Percentiles rank a stretch among this genome's conserved stretches.
phyloP scores from a whole-genome alignment of 37 sponge, comb jelly and placozoan genomes.

The Aphrocallistes beatrix region DNA sequence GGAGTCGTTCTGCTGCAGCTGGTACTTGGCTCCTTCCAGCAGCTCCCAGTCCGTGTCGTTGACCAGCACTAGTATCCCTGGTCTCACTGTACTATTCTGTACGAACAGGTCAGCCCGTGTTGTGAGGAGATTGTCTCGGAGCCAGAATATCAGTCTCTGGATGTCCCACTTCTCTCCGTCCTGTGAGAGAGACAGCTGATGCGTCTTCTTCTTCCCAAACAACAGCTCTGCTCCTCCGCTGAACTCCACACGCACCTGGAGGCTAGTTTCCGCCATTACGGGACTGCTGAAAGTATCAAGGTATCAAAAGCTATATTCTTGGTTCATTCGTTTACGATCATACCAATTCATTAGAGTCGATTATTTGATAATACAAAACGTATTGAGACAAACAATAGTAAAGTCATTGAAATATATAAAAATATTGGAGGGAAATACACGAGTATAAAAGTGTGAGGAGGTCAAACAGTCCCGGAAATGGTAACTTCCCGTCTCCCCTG shows the following conservation, averaged over 20 bases:
- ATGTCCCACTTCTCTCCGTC: conserved; percentile 51
- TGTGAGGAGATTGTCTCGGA: conserved; percentile 69
- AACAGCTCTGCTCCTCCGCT: conserved; percentile 95
- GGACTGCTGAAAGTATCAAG: too few species aligned
- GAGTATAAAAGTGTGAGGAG: background rate
- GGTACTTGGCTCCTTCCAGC: conserved; percentile 74
- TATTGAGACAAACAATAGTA: background rate
- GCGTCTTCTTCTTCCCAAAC: conserved; percentile 69
- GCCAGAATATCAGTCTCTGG: conserved; percentile 58
- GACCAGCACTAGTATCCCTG: conserved; percentile 95
- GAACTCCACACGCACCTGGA: conserved; percentile 65
- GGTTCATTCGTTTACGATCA: background rate
- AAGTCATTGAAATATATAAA: background rate
- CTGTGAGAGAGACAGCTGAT: conserved; percentile 51
- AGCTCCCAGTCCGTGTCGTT: conserved; percentile 96
- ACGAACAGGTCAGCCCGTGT: conserved; percentile 92
- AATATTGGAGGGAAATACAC: background rate
- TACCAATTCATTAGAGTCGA: too few species aligned
- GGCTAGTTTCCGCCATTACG: background rate
- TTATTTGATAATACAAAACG: too few species aligned
- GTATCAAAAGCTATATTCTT: too few species aligned
- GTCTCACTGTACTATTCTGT: conserved; percentile 64
- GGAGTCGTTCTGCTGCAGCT: conserved; percentile 52
- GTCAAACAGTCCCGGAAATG: background rate
- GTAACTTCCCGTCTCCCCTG: background rate